Evolutionary conservation across 2,113 vertebrate species (phyloP).

Genomic region (Hippocampus zosterae): DNA sequence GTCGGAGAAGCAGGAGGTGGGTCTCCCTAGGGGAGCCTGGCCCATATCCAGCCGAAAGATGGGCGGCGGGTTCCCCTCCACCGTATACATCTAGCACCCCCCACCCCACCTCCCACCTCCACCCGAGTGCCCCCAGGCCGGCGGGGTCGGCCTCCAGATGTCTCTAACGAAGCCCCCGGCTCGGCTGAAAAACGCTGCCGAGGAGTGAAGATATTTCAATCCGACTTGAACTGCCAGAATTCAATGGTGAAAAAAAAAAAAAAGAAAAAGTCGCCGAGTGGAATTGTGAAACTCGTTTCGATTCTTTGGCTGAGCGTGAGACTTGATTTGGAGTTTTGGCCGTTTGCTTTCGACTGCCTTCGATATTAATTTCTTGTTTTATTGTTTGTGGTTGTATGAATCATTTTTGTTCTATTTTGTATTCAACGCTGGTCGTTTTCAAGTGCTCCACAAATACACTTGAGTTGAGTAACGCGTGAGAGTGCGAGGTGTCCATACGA

Average conservation of each 20-base stretch:
- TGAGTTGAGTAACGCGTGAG: too few relatives aligned
- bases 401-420: too few relatives aligned
- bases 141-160: slow-evolving; percentile 68
- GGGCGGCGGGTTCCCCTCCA: slow-evolving; percentile 27
- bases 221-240: neutral
- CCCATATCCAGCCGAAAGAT: slow-evolving; percentile 41
- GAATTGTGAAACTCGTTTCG: too few relatives aligned
- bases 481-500: too few relatives aligned
- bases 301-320: too few relatives aligned
- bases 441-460: too few relatives aligned
- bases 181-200: slow-evolving; percentile 39
- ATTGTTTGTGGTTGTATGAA: too few relatives aligned
- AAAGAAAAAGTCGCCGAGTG: neutral
- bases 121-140: slow-evolving; percentile 58
- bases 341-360: too few relatives aligned
- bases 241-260: neutral
- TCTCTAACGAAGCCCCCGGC: slow-evolving; percentile 76
- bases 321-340: too few relatives aligned
- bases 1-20: slow-evolving; percentile 73
- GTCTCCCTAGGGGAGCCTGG: slow-evolving; percentile 64
- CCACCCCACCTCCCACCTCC: slow-evolving; percentile 31
- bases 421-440: too few relatives aligned
- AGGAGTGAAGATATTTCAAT: slow-evolving; percentile 3
- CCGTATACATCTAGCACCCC: slow-evolving; percentile 7
- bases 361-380: too few relatives aligned